These are phyloP conservation scores for Tragopan temminckii DNA, from an alignment of 2,797 vertebrate genomes.

Conservation along the genomic window DNA sequence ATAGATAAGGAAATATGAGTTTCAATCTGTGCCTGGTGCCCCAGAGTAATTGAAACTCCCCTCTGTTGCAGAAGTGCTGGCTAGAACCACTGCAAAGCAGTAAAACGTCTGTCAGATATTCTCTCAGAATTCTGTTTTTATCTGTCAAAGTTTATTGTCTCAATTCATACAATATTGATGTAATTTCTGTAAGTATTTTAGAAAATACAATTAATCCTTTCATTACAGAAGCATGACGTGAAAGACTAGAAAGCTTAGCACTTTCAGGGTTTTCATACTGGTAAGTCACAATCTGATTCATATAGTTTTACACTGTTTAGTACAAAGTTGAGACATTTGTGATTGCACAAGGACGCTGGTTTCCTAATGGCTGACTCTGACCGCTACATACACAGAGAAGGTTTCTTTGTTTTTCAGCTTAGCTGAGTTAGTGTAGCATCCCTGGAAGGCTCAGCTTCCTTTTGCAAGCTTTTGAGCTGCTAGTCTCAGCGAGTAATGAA, in stretches of 20 bases:
- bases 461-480: background rate
- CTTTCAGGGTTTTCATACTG: background rate
- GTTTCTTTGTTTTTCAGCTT: background rate
- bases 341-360: background rate
- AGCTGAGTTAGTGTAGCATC: background rate
- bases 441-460: background rate
- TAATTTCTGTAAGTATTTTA: background rate
- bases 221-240: background rate
- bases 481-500: background rate
- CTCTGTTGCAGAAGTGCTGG: slow-evolving; percentile 65
- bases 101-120: background rate
- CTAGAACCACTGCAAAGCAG: slow-evolving; percentile 35
- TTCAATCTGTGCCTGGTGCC: slow-evolving; percentile 75
- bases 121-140: slow-evolving; percentile 23
- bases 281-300: background rate
- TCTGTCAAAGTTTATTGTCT: slow-evolving; percentile 44
- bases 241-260: background rate
- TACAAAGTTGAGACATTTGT: background rate
- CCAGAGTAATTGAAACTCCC: slow-evolving; percentile 68
- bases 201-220: background rate
- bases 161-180: background rate
- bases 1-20: slow-evolving; percentile 72
- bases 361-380: background rate
- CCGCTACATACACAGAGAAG: background rate
- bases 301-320: background rate